Evolutionary conservation across 2,797 vertebrate species (phyloP), one percentile per base, ranked within the genome.

Genomic region (Chelon auratus): DNA sequence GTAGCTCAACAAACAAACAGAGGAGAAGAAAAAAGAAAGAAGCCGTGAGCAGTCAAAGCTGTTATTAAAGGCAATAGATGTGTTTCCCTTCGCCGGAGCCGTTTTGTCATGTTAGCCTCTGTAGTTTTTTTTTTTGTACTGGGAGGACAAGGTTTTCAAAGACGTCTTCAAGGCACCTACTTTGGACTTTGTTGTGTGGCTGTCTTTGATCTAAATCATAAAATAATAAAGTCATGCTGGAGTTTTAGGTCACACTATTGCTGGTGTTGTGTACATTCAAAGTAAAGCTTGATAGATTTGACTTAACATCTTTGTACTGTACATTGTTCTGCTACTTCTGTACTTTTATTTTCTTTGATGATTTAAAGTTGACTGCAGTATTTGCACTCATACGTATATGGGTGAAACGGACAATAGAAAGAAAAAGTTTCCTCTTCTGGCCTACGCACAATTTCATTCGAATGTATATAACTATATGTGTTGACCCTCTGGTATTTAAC

Each of bases 131-230:
- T 55, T 62, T 56, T 66, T 85, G 63, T 81, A 71, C 62, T 73
- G 75, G 75, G 61, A 51, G 77, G 67, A 69, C 67, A 70, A 65
- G 66, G 63, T 68, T 83, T 87, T 68, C 78, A 83, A 86, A 87
- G 36, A 72, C 72, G 78, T 78, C 87, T 85, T 81, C 50, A 68
- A 82, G 88, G 83, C 73, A 57, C 82, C 71, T 67, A 76, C 63
- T 72, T 52, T 65, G 60, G 72, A 67, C 85, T 91, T 91, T 87
- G 84, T 91, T 87, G 76, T 70, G n/a, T 53, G 51, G 47, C 36
- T 81, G 43, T 76, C 88, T 93, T 94, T 94, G 87, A 94, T 92
- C 89, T 90, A 57, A 82, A 88, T 80, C 87, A 85, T 78, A 86
- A 91, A 81, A 64, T 56, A 68, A 82, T 59, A 77, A 80, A 33